Evolutionary conservation across 2,113 vertebrate species (phyloP).

Genomic region (Prionailurus bengalensis): DNA sequence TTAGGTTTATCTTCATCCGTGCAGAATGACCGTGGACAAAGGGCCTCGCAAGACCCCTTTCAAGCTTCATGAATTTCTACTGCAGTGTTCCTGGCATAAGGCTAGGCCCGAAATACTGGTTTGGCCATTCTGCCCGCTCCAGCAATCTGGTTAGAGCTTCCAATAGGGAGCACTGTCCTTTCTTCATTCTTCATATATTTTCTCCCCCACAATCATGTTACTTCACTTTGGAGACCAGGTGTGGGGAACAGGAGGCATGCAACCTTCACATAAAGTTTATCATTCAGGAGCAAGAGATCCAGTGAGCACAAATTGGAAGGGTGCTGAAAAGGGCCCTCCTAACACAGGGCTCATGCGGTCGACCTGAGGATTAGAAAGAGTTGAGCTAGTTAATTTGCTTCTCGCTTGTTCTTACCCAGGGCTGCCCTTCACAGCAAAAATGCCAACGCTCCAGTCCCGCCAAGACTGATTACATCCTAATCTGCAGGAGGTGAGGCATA

Average conservation of each 20-base stretch:
- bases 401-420: not conserved
- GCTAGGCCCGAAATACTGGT: not conserved
- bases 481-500: not conserved
- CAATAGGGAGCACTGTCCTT: not conserved
- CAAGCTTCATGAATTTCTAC: slow-evolving; percentile 51
- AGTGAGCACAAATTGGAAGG: not conserved
- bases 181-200: not conserved
- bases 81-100: not conserved
- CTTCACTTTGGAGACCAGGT: not conserved
- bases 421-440: not conserved
- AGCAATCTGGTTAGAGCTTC: not conserved
- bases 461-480: not conserved
- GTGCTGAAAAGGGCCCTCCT: not conserved
- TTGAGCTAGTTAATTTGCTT: not conserved
- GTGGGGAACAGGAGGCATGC: not conserved
- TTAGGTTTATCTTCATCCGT: not conserved
- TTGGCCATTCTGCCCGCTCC: not conserved
- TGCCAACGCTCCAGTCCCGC: too few relatives aligned
- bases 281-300: not conserved
- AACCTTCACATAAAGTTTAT: not conserved
- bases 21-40: not conserved
- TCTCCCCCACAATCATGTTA: too few relatives aligned
- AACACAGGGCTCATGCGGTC: not conserved
- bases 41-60: not conserved
- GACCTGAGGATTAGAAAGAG: not conserved